Percentiles rank a stretch among this genome's conserved stretches.
Conservation (phyloP, 2,797 vertebrate genomes). For the Xenentodon cancila region DNA sequence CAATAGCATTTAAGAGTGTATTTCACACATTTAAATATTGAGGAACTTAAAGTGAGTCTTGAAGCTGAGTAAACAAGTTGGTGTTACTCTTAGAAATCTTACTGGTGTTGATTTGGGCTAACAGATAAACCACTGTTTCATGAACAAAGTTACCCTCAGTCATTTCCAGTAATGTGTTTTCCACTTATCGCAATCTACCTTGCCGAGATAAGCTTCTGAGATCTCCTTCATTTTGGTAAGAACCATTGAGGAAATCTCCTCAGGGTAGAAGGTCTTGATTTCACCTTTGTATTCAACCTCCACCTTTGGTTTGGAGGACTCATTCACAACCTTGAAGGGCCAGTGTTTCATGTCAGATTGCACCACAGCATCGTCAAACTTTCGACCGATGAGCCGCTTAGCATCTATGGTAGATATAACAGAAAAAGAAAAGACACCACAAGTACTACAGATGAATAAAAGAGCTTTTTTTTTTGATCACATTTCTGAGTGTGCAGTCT, state of each 20-base stretch:
- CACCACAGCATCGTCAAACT: constrained; percentile 88
- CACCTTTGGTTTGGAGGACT: constrained; percentile 88
- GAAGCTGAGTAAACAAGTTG: too few relatives aligned
- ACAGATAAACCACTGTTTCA: too few relatives aligned
- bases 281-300: constrained; percentile 92
- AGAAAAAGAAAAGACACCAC: not conserved
- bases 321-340: constrained; percentile 91
- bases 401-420: constrained; percentile 79
- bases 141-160: too few relatives aligned
- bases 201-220: constrained; percentile 91
- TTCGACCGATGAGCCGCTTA: constrained; percentile 91
- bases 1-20: not conserved
- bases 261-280: constrained; percentile 87
- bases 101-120: too few relatives aligned
- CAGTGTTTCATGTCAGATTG: constrained; percentile 94
- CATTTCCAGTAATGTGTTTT: too few relatives aligned
- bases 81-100: too few relatives aligned
- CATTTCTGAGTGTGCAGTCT: too few relatives aligned
- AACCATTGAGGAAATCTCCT: constrained; percentile 94
- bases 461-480: not conserved
- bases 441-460: not conserved
- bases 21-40: too few relatives aligned
- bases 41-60: too few relatives aligned
- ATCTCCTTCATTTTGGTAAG: constrained; percentile 96
- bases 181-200: constrained; percentile 75